Evolutionary conservation across 2,113 vertebrate species (phyloP).

Genomic region (Gnathonemus longibarbis): DNA sequence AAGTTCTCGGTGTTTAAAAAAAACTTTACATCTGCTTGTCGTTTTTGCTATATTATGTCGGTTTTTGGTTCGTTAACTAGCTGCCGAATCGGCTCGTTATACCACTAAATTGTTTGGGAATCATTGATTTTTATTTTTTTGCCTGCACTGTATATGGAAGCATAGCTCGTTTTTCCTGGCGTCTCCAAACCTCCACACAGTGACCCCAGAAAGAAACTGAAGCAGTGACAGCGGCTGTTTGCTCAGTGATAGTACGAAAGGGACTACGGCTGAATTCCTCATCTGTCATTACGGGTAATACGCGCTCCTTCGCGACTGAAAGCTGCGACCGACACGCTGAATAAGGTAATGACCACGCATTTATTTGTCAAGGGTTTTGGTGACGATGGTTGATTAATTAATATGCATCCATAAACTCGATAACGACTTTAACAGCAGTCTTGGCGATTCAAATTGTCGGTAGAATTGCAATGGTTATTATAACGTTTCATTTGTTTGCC

Average conservation of each 20-base stretch:
- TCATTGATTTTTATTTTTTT: slow-evolving; percentile 5
- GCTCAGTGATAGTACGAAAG: neutral
- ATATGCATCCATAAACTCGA: neutral
- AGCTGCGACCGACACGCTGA: neutral
- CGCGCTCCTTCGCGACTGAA: neutral
- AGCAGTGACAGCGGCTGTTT: neutral
- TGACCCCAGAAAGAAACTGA: neutral
- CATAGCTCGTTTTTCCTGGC: neutral
- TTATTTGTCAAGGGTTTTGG: neutral
- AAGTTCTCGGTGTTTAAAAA: neutral
- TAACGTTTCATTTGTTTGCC: neutral
- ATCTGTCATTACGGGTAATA: slow-evolving; percentile 8
- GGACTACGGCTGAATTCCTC: neutral
- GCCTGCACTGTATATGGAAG: neutral
- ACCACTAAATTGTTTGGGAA: neutral
- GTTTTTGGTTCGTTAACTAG: slow-evolving; percentile 15
- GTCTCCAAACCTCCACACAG: neutral
- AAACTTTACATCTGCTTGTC: slow-evolving; percentile 24
- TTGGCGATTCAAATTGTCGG: neutral
- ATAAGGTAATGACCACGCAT: neutral
- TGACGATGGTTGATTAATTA: neutral
- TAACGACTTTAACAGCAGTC: neutral
- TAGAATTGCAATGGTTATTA: neutral
- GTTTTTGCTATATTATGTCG: neutral
- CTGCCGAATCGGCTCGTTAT: neutral